phyloP scores from a whole-genome alignment of 1,140 invertebrate genomes.

The Tribolium madens region DNA sequence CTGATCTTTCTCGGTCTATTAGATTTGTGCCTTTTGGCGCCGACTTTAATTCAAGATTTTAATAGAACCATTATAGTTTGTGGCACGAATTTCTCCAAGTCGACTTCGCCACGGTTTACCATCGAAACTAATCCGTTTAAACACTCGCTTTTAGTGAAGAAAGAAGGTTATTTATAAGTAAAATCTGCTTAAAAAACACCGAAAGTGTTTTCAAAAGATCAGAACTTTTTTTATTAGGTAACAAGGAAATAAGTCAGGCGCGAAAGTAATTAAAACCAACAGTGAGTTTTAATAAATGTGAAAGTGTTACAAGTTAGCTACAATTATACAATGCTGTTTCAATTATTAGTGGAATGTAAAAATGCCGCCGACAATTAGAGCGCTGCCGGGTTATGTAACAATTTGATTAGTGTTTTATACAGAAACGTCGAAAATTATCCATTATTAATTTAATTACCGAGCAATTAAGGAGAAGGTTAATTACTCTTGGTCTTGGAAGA shows the following conservation, averaged over 20 bases:
- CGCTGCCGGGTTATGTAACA: slow-evolving; percentile 6
- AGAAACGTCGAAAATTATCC: slow-evolving; percentile 6
- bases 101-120: not conserved
- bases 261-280: not conserved
- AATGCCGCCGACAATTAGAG: not conserved
- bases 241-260: no score
- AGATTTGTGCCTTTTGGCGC: slow-evolving; percentile 4
- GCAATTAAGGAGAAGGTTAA: slow-evolving; percentile 3
- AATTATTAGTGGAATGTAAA: not conserved
- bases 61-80: no score
- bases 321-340: slow-evolving; percentile 6
- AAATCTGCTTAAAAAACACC: no score
- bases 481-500: slow-evolving; percentile 4
- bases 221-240: no score
- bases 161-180: no score
- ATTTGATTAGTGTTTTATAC: not conserved
- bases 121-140: slow-evolving; percentile 21
- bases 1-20: not conserved
- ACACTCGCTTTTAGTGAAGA: not conserved
- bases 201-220: no score
- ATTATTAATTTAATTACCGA: slow-evolving; percentile 16
- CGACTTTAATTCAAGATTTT: slow-evolving; percentile 18
- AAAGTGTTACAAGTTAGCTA: not conserved
- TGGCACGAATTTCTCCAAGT: slow-evolving; percentile 11
- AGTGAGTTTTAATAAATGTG: not conserved